Base-by-base conservation (phyloP, 1,140 invertebrate genomes). In the Calosoma granatense region DNA sequence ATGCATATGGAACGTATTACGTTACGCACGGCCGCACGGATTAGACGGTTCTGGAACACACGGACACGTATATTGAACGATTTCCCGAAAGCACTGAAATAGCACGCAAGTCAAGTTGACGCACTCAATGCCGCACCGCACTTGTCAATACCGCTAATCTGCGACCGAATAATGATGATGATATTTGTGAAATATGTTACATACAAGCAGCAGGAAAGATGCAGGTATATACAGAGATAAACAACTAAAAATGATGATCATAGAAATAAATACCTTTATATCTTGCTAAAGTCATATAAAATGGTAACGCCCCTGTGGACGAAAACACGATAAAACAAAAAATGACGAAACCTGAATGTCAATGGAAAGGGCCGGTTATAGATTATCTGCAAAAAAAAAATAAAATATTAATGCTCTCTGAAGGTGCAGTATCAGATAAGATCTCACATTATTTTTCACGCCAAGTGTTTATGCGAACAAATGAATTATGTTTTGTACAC, bases 251-350 rank as follows among this genome's bases (percentile, higher is more conserved):
- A n/a, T n/a, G 26, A 36, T n/a, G n/a, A 36, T 36, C 26, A 36
- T 36, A 36, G n/a, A n/a, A n/a, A 36, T 36, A 36, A 22, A 22
- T 68, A 85, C 83, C 83, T 84, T 77, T 81, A 78, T 77, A 80
- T 79, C 78, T 83, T 83, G 79, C 80, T 84, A 85, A 85, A 86
- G 83, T 85, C 84, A 86, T 86, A 86, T 86, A 86, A 86, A 84
- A 84, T 80, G 81, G 79, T 86, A 83, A 80, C 84, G 84, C 84
- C 84, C 84, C 80, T 75, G 75, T 83, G 83, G 84, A 86, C 84
- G 84, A 67, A 20, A 11, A 47, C 41, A 47, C 41, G 41, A 47
- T 47, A 47, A 47, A 47, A 47, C 41, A 47, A 47, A 47, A 30
- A 47, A 47, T 47, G 9, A 47, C 41, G 41, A 47, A 47, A 47